Conservation (phyloP, 2,113 vertebrate species). For the Trematocara nigrifrons region DNA sequence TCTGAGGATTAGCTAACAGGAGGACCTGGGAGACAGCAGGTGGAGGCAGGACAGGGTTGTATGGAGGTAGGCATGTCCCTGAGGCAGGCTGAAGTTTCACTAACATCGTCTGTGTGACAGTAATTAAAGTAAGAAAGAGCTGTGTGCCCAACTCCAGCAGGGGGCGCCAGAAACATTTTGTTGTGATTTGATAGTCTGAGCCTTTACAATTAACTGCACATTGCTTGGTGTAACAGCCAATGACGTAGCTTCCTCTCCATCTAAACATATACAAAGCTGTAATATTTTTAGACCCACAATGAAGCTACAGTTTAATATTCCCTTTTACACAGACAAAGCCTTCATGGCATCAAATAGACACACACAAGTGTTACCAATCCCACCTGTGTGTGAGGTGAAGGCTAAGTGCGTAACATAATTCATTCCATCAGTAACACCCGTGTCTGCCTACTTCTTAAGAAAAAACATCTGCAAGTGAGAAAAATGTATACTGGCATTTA, state of each 20-base stretch:
- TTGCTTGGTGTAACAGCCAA: neutral
- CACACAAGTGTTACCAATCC: fast-evolving
- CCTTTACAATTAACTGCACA: fast-evolving
- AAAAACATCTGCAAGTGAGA: neutral
- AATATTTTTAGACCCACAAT: neutral
- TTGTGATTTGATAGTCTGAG: neutral
- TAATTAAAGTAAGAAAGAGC: neutral
- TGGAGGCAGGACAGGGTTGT: slow-evolving; percentile 80
- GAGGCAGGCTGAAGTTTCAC: slow-evolving; percentile 83
- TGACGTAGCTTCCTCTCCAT: neutral
- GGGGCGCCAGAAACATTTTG: neutral
- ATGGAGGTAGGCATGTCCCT: slow-evolving; percentile 75
- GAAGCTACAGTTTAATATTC: neutral
- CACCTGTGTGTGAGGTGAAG: neutral
- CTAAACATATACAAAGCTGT: neutral
- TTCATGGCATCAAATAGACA: neutral
- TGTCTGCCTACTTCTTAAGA: neutral
- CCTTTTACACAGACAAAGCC: neutral
- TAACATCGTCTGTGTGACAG: slow-evolving; percentile 72
- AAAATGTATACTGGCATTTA: neutral
- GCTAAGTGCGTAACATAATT: neutral
- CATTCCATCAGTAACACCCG: neutral
- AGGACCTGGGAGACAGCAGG: slow-evolving; percentile 80
- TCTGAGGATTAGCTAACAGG: slow-evolving; percentile 80
- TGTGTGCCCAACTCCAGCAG: neutral